A percentile compares a stretch with the other conserved stretches of the same genome.
These are phyloP conservation scores for Drosophila aff. DNA, from an alignment of 1,140 invertebrate species.

Conservation along the genomic window DNA sequence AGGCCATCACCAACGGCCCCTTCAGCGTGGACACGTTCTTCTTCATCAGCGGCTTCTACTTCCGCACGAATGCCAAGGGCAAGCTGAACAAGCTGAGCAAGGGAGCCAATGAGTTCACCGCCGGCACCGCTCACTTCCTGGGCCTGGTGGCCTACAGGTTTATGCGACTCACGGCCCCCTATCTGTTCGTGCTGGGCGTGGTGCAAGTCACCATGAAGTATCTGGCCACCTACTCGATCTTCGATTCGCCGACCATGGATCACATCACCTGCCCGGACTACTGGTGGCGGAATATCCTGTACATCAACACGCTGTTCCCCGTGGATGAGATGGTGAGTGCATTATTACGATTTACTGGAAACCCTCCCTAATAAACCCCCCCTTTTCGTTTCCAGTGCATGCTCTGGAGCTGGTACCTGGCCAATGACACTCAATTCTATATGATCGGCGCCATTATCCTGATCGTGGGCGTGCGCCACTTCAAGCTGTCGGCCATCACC, in stretches of 20 bases:
- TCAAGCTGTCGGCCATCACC: slow-evolving; percentile 89
- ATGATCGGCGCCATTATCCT: slow-evolving; percentile 91
- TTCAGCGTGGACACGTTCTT: slow-evolving; percentile 97
- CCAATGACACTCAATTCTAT: slow-evolving; percentile 94
- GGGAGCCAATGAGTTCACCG: slow-evolving; percentile 89
- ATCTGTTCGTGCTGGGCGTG: slow-evolving; percentile 92
- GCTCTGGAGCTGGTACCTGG: slow-evolving; percentile 96
- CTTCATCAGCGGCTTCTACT: slow-evolving; percentile 92
- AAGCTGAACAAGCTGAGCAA: slow-evolving; percentile 91
- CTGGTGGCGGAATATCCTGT: slow-evolving; percentile 94
- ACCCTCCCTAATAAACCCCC: neutral
- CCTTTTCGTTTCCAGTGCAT: slow-evolving; percentile 89
- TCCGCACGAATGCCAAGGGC: slow-evolving; percentile 92
- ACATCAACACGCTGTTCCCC: slow-evolving; percentile 93
- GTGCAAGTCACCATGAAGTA: slow-evolving; percentile 93
- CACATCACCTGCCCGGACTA: slow-evolving; percentile 93
- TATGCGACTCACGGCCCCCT: slow-evolving; percentile 92
- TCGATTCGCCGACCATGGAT: slow-evolving; percentile 92
- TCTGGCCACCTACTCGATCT: slow-evolving; percentile 92
- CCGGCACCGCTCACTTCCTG: slow-evolving; percentile 90
- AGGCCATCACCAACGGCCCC: slow-evolving; percentile 93
- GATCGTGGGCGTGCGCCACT: slow-evolving; percentile 90
- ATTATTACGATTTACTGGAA: no score
- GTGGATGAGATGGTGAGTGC: slow-evolving; percentile 92
- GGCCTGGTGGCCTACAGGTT: slow-evolving; percentile 93